Percentiles rank a stretch among this genome's conserved stretches.
phyloP scores from a whole-genome alignment of 2,888 invertebrate genomes.

The Smittia sp. region DNA sequence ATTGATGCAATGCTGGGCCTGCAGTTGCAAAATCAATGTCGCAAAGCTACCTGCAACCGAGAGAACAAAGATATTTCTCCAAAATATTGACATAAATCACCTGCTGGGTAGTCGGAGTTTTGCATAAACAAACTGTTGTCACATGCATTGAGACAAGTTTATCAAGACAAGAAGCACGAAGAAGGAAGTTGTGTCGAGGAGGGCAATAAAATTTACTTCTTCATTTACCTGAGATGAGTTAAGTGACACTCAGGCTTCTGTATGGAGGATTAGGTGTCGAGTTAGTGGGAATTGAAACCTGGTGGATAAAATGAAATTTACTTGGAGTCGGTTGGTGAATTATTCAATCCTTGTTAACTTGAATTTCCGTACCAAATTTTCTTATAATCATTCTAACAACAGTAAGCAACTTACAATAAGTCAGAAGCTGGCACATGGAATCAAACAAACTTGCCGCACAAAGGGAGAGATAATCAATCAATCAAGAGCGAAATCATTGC shows the following conservation, averaged over 20 bases:
- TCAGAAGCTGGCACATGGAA: neutral
- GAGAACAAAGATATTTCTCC: neutral
- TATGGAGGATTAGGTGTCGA: too few species aligned
- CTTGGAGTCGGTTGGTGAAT: too few species aligned
- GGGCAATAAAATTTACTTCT: neutral
- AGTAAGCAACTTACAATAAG: neutral
- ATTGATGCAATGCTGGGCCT: slow-evolving; percentile 34
- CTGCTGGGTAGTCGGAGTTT: slow-evolving; percentile 9
- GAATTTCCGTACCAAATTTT: too few species aligned
- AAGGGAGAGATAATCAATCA: neutral
- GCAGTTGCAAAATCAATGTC: neutral
- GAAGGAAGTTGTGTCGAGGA: neutral
- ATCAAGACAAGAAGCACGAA: neutral
- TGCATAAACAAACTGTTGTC: slow-evolving; percentile 5
- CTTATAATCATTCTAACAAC: too few species aligned
- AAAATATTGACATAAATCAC: slow-evolving; percentile 37
- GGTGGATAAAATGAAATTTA: too few species aligned
- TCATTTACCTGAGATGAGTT: neutral
- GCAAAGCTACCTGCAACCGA: neutral
- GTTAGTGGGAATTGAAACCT: too few species aligned
- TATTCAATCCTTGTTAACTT: too few species aligned
- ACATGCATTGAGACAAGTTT: slow-evolving; percentile 6
- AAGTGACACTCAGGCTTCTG: neutral
- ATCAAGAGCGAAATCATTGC: neutral
- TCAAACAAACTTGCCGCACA: neutral